Evolutionary conservation across 2,113 vertebrate genomes (phyloP), one percentile per base, ranked within the genome.

Genomic region (Climacteris rufus): DNA sequence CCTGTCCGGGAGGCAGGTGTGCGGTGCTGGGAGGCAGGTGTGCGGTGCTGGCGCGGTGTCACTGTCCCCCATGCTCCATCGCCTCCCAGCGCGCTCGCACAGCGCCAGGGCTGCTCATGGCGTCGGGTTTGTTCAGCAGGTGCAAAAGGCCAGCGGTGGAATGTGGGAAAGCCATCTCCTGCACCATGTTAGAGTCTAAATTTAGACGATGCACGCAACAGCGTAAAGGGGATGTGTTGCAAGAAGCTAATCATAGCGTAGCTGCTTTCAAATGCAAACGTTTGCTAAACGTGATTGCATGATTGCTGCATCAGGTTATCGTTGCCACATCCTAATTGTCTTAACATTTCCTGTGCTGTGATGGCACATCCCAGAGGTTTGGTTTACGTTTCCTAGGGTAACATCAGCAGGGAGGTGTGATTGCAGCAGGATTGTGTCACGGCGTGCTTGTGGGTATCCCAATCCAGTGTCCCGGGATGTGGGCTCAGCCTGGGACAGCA

Each of bases 1-100:
- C 12, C 10, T n/a, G n/a, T n/a, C 15, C 9, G 0, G 1, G 45
- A 10, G 50, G 12, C 10, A 4, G 0, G 0, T 2, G 5, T 17
- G 9, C 11, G 40, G 0, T 31, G 33, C 15, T 11, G 0, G 1
- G 45, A 10, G 50, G 12, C 10, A 4, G 0, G 0, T 2, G 5
- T 17, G 9, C 11, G 40, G 0, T 31, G 33, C 25, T 44, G 57
- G 14, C 6, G 0, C 9, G 0, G 30, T 4, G 53, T 18, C 7
- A 1, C 17, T 30, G 11, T 5, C 19, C 0, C 2, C 6, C 50
- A 0, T 17, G 39, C 11, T n/a, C 27, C 9, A 0, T 31, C 19
- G 3, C 39, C 22, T 56, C 37, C 14, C 45, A 4, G 0, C 6
- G 19, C 25, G 25, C 16, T 18, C 9, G 0, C 40, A 5, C 22